Evolutionary conservation across 2,797 vertebrate genomes (phyloP), one percentile per base, ranked within the genome.

Genomic region (Clarias fuscus): DNA sequence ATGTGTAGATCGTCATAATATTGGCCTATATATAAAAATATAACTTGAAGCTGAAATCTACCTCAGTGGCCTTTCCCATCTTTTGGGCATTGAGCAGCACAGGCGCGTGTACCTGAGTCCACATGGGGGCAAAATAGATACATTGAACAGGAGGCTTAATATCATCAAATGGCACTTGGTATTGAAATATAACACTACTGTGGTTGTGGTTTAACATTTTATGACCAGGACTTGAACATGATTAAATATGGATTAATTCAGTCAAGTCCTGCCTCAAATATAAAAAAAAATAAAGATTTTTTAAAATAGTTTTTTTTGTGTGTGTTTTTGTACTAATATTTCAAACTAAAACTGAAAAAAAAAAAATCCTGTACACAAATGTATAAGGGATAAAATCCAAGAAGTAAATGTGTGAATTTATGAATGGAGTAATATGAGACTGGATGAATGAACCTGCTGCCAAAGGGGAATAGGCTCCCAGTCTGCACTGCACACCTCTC

Each of bases 41-140:
- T 33, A 99, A 96, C 88, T 99, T 98, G 27, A 99, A 99, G 95
- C 98, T 97, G 95, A 99, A 99, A 91, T 99, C 98, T 93, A 96
- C 92, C 20, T 99, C 98, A 27, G 95, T 89, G 0, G 93, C 64
- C 40, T 97, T 94, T 4, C 95, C 95, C 30, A 88, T 84, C 53
- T 89, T 24, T 1, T 96, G 94, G 0, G 97, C 96, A 99, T 87
- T 96, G 97, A 0, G 95, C 98, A 0, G 97, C 96, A 0, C 97
- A 95, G 95, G 97, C 98, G 40, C 98, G 98, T 97, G 96, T 0
- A 98, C 98, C 76, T 99, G 98, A 1, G 97, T 99, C 98, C 97
- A 99, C 84, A 99, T 20, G 61, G 33, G 68, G 37, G 30, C 68
- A 72, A 72, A 56, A 87, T 22, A 86, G 27, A 17, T 33, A 82